Evolutionary conservation across 2,797 vertebrate species (phyloP), one percentile per base, ranked within the genome.

Genomic region (Typhlichthys subterraneus): DNA sequence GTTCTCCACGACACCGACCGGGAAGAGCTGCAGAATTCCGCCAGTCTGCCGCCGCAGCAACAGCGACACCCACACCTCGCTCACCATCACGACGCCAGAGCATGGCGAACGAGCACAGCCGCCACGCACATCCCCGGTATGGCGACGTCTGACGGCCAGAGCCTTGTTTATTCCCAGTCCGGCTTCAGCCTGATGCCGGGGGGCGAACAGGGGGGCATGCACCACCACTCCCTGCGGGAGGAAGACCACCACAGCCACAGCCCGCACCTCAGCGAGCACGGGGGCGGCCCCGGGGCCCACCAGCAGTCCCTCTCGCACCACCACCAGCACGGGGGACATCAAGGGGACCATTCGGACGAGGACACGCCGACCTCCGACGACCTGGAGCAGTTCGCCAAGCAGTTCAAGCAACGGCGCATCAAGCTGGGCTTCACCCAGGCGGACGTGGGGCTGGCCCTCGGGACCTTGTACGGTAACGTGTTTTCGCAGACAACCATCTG

Each of bases 401-500:
- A 97, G 92, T 99, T 99, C 89, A 99, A 99, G 77, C 96, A 98
- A 91, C 92, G 97, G 69, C 93, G 97, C 14, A 98, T 99, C 81
- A 98, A 98, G 79, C 94, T 99, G 86, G 97, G 97, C 69, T 99
- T 99, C 83, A 99, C 96, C 48, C 97, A 99, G 69, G 97, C 97
- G 38, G 96, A 98, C 84, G 96, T 97, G 85, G 96, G 96, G 50
- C 91, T 97, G 78, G 96, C 96, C 42, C 91, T 97, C 53, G 96
- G 96, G 85, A 97, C 96, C 15, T 93, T 97, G 38, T 97, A 97
- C 61, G 96, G 96, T 62, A 97, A 97, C 87, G 96, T 97, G 57
- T 97, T 97, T 85, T 97, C 96, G 51, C 97, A 99, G 92, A 99
- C 97, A 46, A 99, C 97, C 82, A 99, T 99, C 92, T 99, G 97